Base-by-base conservation (phyloP, 1,140 invertebrate genomes). In the Venturia canescens region DNA sequence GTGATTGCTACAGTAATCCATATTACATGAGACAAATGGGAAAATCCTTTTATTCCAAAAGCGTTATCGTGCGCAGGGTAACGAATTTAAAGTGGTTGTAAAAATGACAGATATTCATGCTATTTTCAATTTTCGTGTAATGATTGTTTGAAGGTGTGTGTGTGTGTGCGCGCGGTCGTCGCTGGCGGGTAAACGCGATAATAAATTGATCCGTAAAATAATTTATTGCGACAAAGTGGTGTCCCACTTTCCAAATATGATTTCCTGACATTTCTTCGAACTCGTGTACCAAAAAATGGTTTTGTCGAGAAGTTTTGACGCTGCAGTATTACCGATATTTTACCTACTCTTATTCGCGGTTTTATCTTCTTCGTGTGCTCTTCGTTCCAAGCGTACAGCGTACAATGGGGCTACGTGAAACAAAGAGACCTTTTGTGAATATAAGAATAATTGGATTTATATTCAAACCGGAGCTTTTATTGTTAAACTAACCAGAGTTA, bases 361-460 rank as follows among this genome's bases (percentile, higher is more conserved):
- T 67, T 53, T 81, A 29, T 57, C 53, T 53, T 53, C 50, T 26
- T 6, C 44, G 23, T 16, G 23, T 16, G 38, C 15, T 74, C 71
- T 50, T 18, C 9, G 27, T 15, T 4, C 53, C 72, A 76, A 82
- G 44, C 23, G 78, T 66, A 83, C 80, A 82, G 44, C 23, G 78
- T 66, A 83, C 80, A 83, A 83, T 83, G 44, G 82, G 38, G 72
- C 63, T 72, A 48, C 80, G 27, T 34, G 67, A 77, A 44, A 83
- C 83, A 83, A 83, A 82, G 83, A 72, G 75, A 13, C 67, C 80
- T 76, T 80, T 83, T 81, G 44, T 78, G 80, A 83, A 83, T 82
- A 79, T 82, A 79, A 80, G 75, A 81, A 82, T 83, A 83, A 83
- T 83, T 81, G 76, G 81, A 83, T 83, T 83, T 79, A 79, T 71